phyloP scores from a whole-genome alignment of 2,113 vertebrate genomes.

The Lycocorax pyrrhopterus region DNA sequence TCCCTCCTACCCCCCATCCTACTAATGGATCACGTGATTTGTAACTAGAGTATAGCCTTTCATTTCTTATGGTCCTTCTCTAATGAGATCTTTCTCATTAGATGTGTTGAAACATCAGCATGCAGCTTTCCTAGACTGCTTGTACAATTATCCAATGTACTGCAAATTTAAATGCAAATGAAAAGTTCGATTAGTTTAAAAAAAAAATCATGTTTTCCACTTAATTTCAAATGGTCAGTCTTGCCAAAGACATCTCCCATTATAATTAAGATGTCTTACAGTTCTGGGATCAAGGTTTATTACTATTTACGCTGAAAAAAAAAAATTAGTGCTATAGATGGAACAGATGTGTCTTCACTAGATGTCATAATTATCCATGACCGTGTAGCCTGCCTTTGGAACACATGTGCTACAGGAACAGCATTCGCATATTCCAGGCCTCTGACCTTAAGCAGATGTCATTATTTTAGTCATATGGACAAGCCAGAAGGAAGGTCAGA shows the following conservation, averaged over 20 bases:
- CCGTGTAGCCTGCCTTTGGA: background rate
- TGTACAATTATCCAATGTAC: background rate
- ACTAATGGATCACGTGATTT: background rate
- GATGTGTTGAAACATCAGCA: background rate
- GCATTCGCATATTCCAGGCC: background rate
- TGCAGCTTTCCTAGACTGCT: background rate
- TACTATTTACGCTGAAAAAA: background rate
- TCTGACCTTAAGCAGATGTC: slow-evolving; percentile 53
- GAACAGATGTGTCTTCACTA: background rate
- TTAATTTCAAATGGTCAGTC: background rate
- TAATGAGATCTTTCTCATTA: background rate
- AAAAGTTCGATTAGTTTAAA: background rate
- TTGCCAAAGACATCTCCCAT: background rate
- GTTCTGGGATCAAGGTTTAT: background rate
- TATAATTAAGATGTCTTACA: background rate
- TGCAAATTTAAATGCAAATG: background rate
- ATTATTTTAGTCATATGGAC: slow-evolving; percentile 16
- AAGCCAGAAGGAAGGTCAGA: slow-evolving; percentile 26
- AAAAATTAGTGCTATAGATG: background rate
- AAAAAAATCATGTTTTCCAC: background rate
- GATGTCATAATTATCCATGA: slow-evolving; percentile 12
- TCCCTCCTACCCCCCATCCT: background rate
- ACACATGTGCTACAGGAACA: background rate
- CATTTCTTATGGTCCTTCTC: background rate
- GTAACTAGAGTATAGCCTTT: background rate